Percentiles rank a stretch among this genome's conserved stretches.
Conservation (phyloP, 2,797 vertebrate species). For the Lepus townsendii region DNA sequence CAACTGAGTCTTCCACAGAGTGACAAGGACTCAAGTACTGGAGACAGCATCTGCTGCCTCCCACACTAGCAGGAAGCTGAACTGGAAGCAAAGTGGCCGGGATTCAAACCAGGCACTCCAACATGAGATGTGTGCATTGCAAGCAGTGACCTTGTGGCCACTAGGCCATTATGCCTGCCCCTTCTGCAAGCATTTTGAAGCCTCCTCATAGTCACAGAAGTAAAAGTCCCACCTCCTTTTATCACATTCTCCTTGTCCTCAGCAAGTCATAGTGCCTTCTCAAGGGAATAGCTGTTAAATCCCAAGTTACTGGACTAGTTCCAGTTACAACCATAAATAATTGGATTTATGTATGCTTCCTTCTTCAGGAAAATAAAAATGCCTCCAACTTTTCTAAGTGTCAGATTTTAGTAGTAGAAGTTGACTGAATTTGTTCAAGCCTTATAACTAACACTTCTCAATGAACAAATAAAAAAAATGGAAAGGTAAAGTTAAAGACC, state of each 20-base stretch:
- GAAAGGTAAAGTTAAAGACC: neutral
- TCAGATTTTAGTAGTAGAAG: conserved; percentile 40
- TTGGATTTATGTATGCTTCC: conserved; percentile 61
- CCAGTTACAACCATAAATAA: conserved; percentile 62
- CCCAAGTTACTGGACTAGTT: conserved; percentile 12
- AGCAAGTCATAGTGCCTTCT: neutral
- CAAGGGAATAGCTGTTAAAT: neutral
- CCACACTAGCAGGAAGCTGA: no score
- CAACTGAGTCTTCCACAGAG: no score
- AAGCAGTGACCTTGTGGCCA: no score
- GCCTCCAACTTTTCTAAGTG: neutral
- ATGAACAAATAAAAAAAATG: neutral
- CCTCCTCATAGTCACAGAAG: neutral
- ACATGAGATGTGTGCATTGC: no score
- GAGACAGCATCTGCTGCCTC: no score
- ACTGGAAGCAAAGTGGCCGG: no score
- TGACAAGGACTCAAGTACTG: no score
- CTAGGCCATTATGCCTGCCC: no score
- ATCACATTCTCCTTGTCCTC: neutral
- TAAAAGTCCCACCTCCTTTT: neutral
- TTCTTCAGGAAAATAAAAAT: conserved; percentile 21
- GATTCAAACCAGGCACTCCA: no score
- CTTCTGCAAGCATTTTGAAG: no score
- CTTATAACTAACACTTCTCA: conserved; percentile 16
- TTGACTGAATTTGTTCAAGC: conserved; percentile 16